A percentile compares a stretch with the other conserved stretches of the same genome.
Evolutionary conservation across 2,113 vertebrate species (phyloP).

Genomic region (Ciconia maguari): DNA sequence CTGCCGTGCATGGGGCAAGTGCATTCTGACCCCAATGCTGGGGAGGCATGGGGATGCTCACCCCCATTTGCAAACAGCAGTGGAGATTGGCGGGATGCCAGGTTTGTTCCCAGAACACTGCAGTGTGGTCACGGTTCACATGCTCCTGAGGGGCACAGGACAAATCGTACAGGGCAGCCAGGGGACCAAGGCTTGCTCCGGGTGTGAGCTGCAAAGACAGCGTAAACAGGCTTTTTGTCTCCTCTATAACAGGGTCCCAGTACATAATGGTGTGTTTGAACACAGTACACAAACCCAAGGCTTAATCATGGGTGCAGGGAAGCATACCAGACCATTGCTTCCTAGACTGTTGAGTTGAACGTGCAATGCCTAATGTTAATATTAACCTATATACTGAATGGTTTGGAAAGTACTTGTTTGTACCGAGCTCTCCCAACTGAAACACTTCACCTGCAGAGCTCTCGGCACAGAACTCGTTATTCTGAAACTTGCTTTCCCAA

Average conservation of each 20-base stretch:
- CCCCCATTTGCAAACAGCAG: background rate
- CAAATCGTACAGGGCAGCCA: background rate
- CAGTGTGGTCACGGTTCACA: background rate
- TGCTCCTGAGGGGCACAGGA: background rate
- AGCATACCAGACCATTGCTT: background rate
- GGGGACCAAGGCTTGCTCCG: background rate
- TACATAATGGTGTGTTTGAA: background rate
- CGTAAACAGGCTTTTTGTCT: background rate
- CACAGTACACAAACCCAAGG: background rate
- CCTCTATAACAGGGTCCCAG: background rate
- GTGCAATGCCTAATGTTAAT: conserved; percentile 25
- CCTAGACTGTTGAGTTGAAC: background rate
- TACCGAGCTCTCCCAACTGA: background rate
- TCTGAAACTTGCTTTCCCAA: conserved; percentile 5
- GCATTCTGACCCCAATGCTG: background rate
- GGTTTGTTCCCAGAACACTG: background rate
- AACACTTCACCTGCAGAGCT: background rate
- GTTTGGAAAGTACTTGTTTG: conserved; percentile 17
- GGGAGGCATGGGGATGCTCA: background rate
- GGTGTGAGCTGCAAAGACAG: background rate
- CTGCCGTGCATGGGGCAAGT: background rate
- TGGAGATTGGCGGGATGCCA: background rate
- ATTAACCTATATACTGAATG: conserved; percentile 36
- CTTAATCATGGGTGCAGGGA: background rate
- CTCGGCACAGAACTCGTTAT: background rate